phyloP scores from a whole-genome alignment of 2,797 vertebrate genomes.

The Acanthornis magna region DNA sequence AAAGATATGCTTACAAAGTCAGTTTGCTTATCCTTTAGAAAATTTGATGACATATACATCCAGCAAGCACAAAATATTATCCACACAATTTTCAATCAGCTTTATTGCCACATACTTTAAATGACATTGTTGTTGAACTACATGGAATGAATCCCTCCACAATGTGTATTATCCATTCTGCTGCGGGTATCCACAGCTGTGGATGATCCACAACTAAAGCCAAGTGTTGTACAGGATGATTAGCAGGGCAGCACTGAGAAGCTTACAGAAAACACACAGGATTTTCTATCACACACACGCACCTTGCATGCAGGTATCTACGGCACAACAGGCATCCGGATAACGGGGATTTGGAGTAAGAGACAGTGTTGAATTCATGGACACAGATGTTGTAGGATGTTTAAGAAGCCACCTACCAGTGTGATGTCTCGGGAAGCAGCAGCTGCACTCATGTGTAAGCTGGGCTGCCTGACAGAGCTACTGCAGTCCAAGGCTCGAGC shows the following conservation, averaged over 20 bases:
- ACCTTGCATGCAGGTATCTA: neutral
- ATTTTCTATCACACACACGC: neutral
- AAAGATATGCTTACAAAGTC: neutral
- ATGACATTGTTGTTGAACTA: neutral
- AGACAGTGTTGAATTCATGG: neutral
- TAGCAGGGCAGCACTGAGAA: neutral
- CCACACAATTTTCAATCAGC: neutral
- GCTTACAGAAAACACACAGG: neutral
- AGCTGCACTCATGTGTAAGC: conserved; percentile 96
- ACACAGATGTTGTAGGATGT: neutral
- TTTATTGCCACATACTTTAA: neutral
- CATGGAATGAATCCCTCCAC: neutral
- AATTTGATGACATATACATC: neutral
- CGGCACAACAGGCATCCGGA: neutral
- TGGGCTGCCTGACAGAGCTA: conserved; percentile 95
- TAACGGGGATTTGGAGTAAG: neutral
- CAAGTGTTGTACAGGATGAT: neutral
- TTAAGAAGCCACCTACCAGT: conserved; percentile 80
- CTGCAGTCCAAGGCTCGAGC: conserved; percentile 96
- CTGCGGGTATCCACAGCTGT: neutral
- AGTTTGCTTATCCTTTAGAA: neutral
- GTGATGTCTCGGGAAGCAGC: conserved; percentile 97
- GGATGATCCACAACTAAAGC: neutral
- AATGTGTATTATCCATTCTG: neutral
- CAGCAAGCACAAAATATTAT: neutral